Base-by-base conservation (phyloP, 2,113 vertebrate species). In the Aldabrachelys gigantea region DNA sequence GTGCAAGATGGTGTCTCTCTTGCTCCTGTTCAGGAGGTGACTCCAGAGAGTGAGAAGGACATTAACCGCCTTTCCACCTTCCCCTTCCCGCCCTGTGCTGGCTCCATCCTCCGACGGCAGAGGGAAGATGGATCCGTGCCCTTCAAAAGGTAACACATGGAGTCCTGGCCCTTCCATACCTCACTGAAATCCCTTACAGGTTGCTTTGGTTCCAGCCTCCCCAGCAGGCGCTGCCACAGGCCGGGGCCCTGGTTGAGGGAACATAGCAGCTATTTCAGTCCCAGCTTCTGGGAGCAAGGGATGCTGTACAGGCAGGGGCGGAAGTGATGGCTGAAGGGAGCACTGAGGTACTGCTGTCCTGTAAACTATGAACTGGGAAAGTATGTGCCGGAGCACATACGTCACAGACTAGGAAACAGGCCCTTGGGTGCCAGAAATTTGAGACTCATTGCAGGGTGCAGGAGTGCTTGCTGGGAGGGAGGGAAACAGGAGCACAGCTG, bases 11-110 rank as follows among this genome's bases (percentile, higher is more conserved):
- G 38, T 56, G 25, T 96, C 29, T 96, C 19, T 92, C 2, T 93
- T 44, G 2, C 62, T 95, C 21, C 21, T 95, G 5, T 89, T 91
- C 91, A 97, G 98, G 98, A 98, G 1, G 95, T 86, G 59, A 97
- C 97, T 83, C 95, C 92, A 0, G 98, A 99, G 89, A 98, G 96
- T 0, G 99, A 99, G 95, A 99, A 99, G 97, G 99, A 99, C 76
- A 99, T 99, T 96, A 99, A 99, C 93, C 98, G 99, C 3, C 99
- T 99, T 25, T 99, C 99, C 59, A 99, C 98, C 11, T 99, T 99
- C 81, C 98, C 99, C 16, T 99, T 99, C 84, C 99, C 99, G 4
- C 99, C 99, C 13, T 99, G 99, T 21, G 95, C 98, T 0, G 99
- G 99, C 96, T 99, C 99, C 96, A 99, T 99, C 95, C 98, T 99